phyloP scores from a whole-genome alignment of 2,797 vertebrate species.

The Setipinna tenuifilis region DNA sequence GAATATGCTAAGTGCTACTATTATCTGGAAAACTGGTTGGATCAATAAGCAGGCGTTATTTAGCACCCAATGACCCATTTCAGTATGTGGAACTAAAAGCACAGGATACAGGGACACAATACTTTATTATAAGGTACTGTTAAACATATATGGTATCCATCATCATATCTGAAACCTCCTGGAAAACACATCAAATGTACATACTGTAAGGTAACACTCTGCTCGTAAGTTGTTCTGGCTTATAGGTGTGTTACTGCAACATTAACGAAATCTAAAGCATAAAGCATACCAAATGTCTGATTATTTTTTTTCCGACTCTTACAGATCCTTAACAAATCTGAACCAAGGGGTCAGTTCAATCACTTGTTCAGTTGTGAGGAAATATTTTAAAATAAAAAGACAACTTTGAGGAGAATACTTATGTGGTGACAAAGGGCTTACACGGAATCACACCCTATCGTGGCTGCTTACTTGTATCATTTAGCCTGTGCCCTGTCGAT shows the following conservation, averaged over 20 bases:
- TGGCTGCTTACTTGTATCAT: background rate
- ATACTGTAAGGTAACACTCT: background rate
- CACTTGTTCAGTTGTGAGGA: too few species aligned
- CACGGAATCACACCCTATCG: background rate
- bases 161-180: background rate
- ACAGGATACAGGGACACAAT: background rate
- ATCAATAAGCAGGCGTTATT: constrained; percentile 1
- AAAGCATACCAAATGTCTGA: too few species aligned
- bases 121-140: background rate
- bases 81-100: background rate
- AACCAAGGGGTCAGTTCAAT: background rate
- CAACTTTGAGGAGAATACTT: background rate
- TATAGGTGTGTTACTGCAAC: too few species aligned
- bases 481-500: background rate
- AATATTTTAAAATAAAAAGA: background rate
- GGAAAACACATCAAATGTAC: background rate
- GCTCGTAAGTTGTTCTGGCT: background rate
- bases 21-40: background rate
- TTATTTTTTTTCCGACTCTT: background rate
- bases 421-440: background rate
- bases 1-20: background rate
- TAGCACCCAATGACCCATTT: constrained; percentile 1
- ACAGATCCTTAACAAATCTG: background rate
- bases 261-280: too few species aligned
- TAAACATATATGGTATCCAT: background rate